phyloP scores from a whole-genome alignment of 2,888 invertebrate species.

The Chrysomela aeneicollis region DNA sequence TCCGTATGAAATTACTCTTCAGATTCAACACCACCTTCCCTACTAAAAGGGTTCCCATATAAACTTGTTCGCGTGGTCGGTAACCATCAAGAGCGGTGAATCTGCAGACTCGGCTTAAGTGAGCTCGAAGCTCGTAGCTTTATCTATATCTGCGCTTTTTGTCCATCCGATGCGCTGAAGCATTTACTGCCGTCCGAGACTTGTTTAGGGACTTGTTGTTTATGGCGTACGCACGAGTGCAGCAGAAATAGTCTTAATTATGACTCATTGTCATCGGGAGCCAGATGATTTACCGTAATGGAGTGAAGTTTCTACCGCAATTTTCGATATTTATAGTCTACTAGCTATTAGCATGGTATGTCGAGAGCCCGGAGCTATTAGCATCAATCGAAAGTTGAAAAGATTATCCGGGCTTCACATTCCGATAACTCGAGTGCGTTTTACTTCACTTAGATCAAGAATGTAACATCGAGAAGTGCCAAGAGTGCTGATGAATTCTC shows the following conservation, averaged over 20 bases:
- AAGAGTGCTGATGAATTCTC: no score
- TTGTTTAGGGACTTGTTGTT: conserved; percentile 32
- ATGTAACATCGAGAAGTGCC: neutral
- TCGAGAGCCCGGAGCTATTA: neutral
- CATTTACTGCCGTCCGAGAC: conserved; percentile 43
- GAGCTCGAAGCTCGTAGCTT: conserved; percentile 39
- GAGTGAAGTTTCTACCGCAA: conserved; percentile 10
- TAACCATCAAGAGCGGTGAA: conserved; percentile 42
- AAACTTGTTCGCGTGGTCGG: conserved; percentile 52
- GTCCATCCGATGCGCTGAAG: conserved; percentile 46
- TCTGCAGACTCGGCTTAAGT: conserved; percentile 37
- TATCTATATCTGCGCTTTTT: conserved; percentile 44
- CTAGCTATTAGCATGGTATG: neutral
- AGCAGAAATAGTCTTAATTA: conserved; percentile 16
- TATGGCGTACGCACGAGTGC: conserved; percentile 17
- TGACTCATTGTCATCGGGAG: conserved; percentile 13
- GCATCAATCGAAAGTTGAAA: neutral
- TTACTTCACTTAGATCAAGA: neutral
- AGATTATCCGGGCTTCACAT: neutral
- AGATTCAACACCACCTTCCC: no score
- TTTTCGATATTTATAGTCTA: conserved; percentile 7
- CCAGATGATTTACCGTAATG: conserved; percentile 15
- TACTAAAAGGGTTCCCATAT: conserved; percentile 38
- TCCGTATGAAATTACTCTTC: no score
- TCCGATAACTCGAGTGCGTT: neutral